A percentile compares a stretch with the other conserved stretches of the same genome.
phyloP scores from a whole-genome alignment of 2,888 invertebrate species.

The Timema podura region DNA sequence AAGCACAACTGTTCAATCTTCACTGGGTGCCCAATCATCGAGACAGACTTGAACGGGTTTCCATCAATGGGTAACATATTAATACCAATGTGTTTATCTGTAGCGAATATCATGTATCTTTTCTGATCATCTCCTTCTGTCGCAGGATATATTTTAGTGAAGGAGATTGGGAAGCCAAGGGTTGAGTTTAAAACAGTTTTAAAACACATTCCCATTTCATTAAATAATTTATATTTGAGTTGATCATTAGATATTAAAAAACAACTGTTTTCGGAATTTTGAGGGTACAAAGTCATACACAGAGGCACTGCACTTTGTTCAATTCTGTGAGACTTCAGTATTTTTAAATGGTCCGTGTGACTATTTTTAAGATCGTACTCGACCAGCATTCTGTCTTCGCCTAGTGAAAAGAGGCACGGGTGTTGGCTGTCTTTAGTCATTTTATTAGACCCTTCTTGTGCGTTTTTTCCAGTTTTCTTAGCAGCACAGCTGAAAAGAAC shows the following conservation, averaged over 20 bases:
- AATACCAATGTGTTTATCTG: constrained; percentile 60
- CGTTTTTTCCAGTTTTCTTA: background rate
- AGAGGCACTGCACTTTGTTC: constrained; percentile 61
- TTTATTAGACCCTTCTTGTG: constrained; percentile 40
- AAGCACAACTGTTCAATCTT: constrained; percentile 40
- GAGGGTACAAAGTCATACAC: constrained; percentile 49
- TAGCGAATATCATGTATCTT: constrained; percentile 56
- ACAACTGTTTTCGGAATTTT: constrained; percentile 45
- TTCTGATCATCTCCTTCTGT: constrained; percentile 27
- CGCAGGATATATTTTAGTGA: constrained; percentile 41
- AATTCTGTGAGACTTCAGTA: constrained; percentile 51
- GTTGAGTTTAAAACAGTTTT: constrained; percentile 65
- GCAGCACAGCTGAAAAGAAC: constrained; percentile 50
- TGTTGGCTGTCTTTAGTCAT: too few species aligned
- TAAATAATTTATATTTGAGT: constrained; percentile 67
- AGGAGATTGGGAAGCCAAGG: constrained; percentile 57
- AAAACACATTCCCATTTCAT: constrained; percentile 61
- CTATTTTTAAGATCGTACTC: constrained; percentile 52
- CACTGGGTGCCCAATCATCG: constrained; percentile 60
- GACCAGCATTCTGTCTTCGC: constrained; percentile 55
- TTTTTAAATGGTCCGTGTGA: constrained; percentile 10
- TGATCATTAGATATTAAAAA: constrained; percentile 60
- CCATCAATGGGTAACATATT: constrained; percentile 68
- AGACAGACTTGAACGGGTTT: constrained; percentile 65
- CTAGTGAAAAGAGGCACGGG: constrained; percentile 53